Base-by-base conservation (phyloP, 2,888 invertebrate genomes). In the Rhabditoides inermis region DNA sequence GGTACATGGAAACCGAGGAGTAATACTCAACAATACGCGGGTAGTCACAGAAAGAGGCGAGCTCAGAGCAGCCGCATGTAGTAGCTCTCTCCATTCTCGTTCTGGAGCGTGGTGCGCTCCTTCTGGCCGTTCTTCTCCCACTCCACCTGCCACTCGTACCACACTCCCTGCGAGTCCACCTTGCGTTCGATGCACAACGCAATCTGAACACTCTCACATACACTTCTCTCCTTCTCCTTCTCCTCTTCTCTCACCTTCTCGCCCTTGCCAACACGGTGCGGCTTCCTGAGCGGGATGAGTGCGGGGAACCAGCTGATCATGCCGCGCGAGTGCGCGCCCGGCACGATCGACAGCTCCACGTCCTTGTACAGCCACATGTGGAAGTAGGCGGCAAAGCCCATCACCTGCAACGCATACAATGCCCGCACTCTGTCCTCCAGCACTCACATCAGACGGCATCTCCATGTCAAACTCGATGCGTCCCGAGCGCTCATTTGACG, bases 281-380 rank as follows among this genome's bases (percentile, higher is more conserved):
- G 56, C n/a, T 58, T 39, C 7, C 72, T 37, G 6, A 76, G 60
- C 18, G 95, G 94, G 76, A 95, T 90, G 70, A 87, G 87, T 61
- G 92, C 88, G 5, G 95, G 92, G 78, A 95, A 98, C 98, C 98
- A 98, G 58, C 90, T 90, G 73, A 90, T 87, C 90, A 98, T 90
- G 66, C 88, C 88, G 1, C 83, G 82, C 22, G 91, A 89, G 77
- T 90, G 88, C 1, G 88, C 88, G 42, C 84, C 82, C 1, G 95
- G 94, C 5, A 57, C 76, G 77, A 77, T 77, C 76, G 94, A 94
- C 45, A 98, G 81, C 68, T 80, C 84, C 51, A 91, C 84, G 71
- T 88, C 84, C 58, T 86, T 86, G 78, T 88, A 94, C 18, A 98
- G 81, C 23, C 84, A 80, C 37, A 90, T 85, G 75, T 91, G 88